phyloP scores from a whole-genome alignment of 2,113 vertebrate genomes.

The Chrysemys picta region DNA sequence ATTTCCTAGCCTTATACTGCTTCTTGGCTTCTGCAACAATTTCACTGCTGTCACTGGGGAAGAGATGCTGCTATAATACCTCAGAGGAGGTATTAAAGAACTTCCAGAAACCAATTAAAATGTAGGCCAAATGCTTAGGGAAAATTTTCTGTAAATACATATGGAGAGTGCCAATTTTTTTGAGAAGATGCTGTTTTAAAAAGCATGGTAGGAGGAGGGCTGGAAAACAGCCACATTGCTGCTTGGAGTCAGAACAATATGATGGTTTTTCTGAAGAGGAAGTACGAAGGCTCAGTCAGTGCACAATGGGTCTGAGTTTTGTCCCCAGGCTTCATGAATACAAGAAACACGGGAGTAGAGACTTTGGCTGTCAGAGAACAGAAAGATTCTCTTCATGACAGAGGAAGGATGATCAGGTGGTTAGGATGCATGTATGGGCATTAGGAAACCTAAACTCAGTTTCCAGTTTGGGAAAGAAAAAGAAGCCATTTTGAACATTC shows the following conservation, averaged over 20 bases:
- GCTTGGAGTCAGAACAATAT: neutral
- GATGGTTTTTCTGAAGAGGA: neutral
- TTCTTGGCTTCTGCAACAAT: constrained; percentile 14
- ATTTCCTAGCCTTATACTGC: neutral
- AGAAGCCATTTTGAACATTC: neutral
- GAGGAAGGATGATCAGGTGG: fast-evolving
- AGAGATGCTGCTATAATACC: neutral
- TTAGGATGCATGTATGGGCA: neutral
- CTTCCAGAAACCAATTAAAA: constrained; percentile 56
- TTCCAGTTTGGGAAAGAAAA: neutral
- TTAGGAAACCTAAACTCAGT: fast-evolving
- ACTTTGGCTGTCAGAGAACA: neutral
- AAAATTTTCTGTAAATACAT: constrained; percentile 60
- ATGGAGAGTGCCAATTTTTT: constrained; percentile 5
- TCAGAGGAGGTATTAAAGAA: neutral
- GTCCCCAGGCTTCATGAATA: neutral
- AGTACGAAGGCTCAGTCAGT: neutral
- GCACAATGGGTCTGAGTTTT: neutral
- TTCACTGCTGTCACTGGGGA: constrained; percentile 22
- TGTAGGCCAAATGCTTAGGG: constrained; percentile 52
- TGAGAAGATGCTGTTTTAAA: constrained; percentile 40
- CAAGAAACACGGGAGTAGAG: fast-evolving
- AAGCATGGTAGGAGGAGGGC: constrained; percentile 4
- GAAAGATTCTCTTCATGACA: neutral
- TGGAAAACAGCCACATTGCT: neutral